A percentile compares a stretch with the other conserved stretches of the same genome.
phyloP scores from a whole-genome alignment of 2,797 vertebrate species.

The Arremon aurantiirostris region DNA sequence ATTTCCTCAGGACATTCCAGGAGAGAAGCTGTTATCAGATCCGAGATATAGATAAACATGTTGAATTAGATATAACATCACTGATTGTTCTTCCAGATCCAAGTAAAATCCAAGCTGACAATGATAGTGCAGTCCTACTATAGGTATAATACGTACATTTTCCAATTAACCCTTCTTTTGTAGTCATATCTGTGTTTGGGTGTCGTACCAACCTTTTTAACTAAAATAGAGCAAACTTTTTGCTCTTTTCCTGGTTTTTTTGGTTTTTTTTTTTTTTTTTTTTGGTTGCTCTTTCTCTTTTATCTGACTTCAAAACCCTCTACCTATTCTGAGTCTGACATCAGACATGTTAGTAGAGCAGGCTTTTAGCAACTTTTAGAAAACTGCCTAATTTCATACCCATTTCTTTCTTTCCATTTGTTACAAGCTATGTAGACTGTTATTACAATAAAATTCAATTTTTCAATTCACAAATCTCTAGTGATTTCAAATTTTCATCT shows the following conservation, averaged over 20 bases:
- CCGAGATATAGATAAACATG: conserved; percentile 11
- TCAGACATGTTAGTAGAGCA: neutral
- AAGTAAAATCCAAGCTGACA: neutral
- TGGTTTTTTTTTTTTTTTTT: neutral
- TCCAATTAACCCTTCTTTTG: conserved; percentile 19
- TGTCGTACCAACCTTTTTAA: neutral
- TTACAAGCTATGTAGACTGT: neutral
- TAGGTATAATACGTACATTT: neutral
- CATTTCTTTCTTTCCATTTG: neutral
- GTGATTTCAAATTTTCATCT: neutral
- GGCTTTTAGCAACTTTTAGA: neutral
- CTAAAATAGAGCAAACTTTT: conserved; percentile 15
- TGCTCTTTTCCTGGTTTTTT: neutral
- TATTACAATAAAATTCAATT: neutral
- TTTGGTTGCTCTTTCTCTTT: conserved; percentile 28
- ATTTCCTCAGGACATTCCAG: conserved; percentile 13
- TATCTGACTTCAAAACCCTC: neutral
- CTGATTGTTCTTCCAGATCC: conserved; percentile 4
- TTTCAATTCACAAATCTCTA: neutral
- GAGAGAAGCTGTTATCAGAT: conserved; percentile 36
- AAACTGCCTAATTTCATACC: neutral
- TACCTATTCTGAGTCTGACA: conserved; percentile 32
- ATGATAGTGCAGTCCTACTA: neutral
- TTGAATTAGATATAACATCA: conserved; percentile 51
- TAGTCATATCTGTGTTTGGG: neutral